Evolutionary conservation across 2,113 vertebrate species (phyloP).

Genomic region (Meleagris gallopavo): DNA sequence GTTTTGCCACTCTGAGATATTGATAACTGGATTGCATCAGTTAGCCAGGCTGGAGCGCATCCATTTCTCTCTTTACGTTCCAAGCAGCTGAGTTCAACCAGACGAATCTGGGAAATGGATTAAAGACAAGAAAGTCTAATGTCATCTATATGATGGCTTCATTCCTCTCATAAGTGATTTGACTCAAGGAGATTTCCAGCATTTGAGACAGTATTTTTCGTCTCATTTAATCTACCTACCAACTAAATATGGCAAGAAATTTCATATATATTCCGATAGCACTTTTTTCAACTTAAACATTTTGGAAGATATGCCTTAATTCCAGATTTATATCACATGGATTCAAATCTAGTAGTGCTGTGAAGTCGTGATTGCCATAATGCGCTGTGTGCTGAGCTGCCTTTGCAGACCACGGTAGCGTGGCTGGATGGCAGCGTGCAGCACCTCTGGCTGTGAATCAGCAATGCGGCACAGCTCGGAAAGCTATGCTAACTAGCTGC

Average conservation of each 20-base stretch:
- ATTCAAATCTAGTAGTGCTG: neutral
- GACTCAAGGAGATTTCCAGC: neutral
- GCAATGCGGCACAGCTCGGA: neutral
- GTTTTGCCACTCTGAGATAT: neutral
- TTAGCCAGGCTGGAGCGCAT: neutral
- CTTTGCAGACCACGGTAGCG: rapidly evolving
- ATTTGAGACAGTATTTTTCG: neutral
- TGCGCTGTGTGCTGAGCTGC: rapidly evolving
- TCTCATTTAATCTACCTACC: neutral
- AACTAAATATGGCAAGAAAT: neutral
- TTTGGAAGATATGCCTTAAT: neutral
- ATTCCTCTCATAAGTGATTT: neutral
- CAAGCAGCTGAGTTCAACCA: neutral
- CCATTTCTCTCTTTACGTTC: neutral
- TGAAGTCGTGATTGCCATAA: neutral
- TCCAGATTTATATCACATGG: neutral
- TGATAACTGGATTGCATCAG: neutral
- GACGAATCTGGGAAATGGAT: neutral
- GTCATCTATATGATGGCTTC: neutral
- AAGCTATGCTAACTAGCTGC: neutral
- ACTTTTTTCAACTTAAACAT: neutral
- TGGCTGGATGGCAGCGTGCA: rapidly evolving
- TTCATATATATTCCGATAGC: neutral
- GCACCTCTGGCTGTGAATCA: neutral
- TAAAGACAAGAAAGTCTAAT: neutral